These are phyloP conservation scores for Leptodactylus fallax DNA, from an alignment of 2,797 vertebrate species.

Conservation along the genomic window DNA sequence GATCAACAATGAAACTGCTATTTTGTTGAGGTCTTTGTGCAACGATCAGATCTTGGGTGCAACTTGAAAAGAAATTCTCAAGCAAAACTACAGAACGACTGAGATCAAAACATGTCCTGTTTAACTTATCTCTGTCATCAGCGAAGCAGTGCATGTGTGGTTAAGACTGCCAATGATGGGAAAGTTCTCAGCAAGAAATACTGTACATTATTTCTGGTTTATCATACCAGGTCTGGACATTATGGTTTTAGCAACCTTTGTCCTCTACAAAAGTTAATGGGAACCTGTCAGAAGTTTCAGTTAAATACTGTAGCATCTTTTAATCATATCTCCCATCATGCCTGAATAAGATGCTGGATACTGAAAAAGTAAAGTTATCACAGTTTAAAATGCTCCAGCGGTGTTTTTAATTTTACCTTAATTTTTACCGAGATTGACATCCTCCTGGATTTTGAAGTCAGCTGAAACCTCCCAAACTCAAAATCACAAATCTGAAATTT, in stretches of 20 bases:
- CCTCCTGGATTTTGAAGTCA: no score
- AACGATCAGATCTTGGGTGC: conserved; percentile 31
- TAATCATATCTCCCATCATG: no score
- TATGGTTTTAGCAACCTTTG: background rate
- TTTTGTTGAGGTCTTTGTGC: background rate
- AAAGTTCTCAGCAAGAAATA: conserved; percentile 47
- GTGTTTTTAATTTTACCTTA: no score
- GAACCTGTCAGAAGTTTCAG: no score
- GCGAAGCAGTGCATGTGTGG: conserved; percentile 42
- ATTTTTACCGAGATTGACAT: no score
- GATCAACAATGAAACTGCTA: background rate
- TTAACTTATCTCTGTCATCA: conserved; percentile 51
- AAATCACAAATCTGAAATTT: no score
- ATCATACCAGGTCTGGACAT: background rate
- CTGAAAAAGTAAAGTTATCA: no score
- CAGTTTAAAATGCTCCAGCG: no score
- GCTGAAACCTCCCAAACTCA: no score
- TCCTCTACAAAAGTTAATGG: no score
- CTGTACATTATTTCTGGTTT: conserved; percentile 1
- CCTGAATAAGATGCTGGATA: no score
- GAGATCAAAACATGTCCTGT: conserved; percentile 50
- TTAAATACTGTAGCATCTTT: no score
- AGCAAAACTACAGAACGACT: conserved; percentile 18
- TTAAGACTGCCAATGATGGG: conserved; percentile 48
- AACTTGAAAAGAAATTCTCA: conserved; percentile 39